These are phyloP conservation scores for Typhlichthys subterraneus DNA, from an alignment of 2,797 vertebrate species.

Conservation along the genomic window DNA sequence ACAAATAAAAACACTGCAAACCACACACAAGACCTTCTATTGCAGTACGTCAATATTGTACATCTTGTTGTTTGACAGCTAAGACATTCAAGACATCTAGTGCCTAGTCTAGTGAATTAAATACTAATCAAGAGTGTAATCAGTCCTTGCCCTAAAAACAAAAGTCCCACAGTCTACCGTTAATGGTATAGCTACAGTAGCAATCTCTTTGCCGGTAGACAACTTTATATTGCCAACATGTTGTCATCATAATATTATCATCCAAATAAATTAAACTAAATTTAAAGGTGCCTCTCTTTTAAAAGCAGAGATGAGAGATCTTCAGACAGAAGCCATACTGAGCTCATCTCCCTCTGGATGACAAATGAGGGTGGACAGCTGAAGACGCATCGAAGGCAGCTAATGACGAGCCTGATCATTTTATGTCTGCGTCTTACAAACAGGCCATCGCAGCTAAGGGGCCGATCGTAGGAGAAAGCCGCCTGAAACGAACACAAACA, in stretches of 20 bases:
- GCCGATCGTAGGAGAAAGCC: constrained; percentile 72
- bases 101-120: no score
- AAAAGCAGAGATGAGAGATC: constrained; percentile 53
- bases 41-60: no score
- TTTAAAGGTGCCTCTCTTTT: constrained; percentile 12
- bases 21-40: no score
- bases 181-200: no score
- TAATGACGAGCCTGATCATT: constrained; percentile 73
- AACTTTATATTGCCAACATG: no score
- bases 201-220: no score
- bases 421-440: constrained; percentile 75
- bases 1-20: no score
- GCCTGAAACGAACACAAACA: constrained; percentile 75
- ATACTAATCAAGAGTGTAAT: no score
- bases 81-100: no score
- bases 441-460: constrained; percentile 72
- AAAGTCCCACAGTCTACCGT: no score
- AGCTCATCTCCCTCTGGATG: constrained; percentile 63
- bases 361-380: constrained; percentile 73
- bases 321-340: constrained; percentile 73
- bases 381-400: constrained; percentile 76
- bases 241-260: not conserved
- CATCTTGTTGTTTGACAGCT: no score
- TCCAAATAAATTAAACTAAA: constrained; percentile 22
- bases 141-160: no score